These are phyloP conservation scores for Xenentodon cancila DNA, from an alignment of 2,797 vertebrate species.

Conservation along the genomic window DNA sequence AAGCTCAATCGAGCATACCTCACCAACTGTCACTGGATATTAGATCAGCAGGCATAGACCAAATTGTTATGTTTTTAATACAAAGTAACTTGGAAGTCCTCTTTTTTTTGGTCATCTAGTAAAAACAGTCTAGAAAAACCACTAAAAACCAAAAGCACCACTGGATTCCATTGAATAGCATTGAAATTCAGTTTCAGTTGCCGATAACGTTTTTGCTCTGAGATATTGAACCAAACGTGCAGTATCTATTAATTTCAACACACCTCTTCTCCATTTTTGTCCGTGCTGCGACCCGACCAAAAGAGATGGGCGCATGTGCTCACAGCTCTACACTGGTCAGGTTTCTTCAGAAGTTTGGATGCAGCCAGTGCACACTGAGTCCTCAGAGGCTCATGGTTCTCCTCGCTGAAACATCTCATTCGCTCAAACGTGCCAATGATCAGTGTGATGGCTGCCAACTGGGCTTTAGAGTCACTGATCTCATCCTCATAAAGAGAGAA, in stretches of 20 bases:
- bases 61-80: too few relatives aligned
- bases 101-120: too few relatives aligned
- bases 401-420: slow-evolving; percentile 97
- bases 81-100: too few relatives aligned
- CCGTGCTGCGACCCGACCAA: slow-evolving; percentile 96
- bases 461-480: slow-evolving; percentile 98
- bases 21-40: too few relatives aligned
- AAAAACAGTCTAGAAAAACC: too few relatives aligned
- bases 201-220: too few relatives aligned
- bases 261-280: slow-evolving; percentile 96
- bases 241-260: background rate
- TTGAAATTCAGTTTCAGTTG: too few relatives aligned
- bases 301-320: slow-evolving; percentile 98
- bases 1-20: too few relatives aligned
- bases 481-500: slow-evolving; percentile 99
- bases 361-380: slow-evolving; percentile 97
- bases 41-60: too few relatives aligned
- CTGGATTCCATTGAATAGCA: too few relatives aligned
- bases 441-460: slow-evolving; percentile 96
- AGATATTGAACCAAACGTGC: too few relatives aligned
- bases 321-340: slow-evolving; percentile 96
- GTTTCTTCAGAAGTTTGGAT: slow-evolving; percentile 97
- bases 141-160: too few relatives aligned
- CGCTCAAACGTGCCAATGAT: slow-evolving; percentile 98
- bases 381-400: slow-evolving; percentile 96